Base-by-base conservation (phyloP, 2,888 invertebrate genomes). In the Meghimatium bilineatum region DNA sequence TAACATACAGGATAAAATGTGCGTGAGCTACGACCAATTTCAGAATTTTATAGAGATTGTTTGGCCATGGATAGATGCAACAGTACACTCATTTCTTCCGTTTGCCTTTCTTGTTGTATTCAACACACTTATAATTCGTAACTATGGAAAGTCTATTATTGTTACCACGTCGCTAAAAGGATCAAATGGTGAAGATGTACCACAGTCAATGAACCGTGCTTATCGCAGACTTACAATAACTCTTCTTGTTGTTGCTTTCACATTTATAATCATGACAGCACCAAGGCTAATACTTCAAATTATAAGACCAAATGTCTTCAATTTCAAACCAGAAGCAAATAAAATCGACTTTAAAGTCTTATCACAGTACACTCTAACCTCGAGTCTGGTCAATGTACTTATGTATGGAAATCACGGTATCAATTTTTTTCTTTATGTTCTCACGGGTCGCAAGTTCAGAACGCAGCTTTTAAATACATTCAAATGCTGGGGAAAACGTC, bases 51-150 rank as follows among this genome's bases (percentile, higher is more conserved):
- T 88, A 76, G 86, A 88, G 14, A 81, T 87, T 1, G 83, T 90
- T 1, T 90, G 90, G 89, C 90, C 91, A 32, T 91, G 91, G 91
- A 84, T 92, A 17, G 92, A 92, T 82, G 91, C 90, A 12, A 82
- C 88, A 20, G 79, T 91, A 23, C 91, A 92, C 78, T 91, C 90
- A 32, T 91, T 91, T 83, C 75, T 89, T n/a, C 91, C 92, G 12
- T 90, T 91, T 75, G 71, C 85, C 10, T 78, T 90, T 17, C 84
- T 91, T 14, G 77, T 91, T 26, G 80, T 90, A n/a, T 89, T 92
- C 71, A 92, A 92, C 83, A 82, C 88, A 38, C 86, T 91, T 44
- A 91, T 92, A 63, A 90, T 92, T 20, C 80, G 84, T 14, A 88
- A 87, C 74, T 85, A 88, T 69, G 49, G 84, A n/a, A 88, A 84